Evolutionary conservation across 2,113 vertebrate species (phyloP), one percentile per base, ranked within the genome.

Genomic region (Mesitornis unicolor): DNA sequence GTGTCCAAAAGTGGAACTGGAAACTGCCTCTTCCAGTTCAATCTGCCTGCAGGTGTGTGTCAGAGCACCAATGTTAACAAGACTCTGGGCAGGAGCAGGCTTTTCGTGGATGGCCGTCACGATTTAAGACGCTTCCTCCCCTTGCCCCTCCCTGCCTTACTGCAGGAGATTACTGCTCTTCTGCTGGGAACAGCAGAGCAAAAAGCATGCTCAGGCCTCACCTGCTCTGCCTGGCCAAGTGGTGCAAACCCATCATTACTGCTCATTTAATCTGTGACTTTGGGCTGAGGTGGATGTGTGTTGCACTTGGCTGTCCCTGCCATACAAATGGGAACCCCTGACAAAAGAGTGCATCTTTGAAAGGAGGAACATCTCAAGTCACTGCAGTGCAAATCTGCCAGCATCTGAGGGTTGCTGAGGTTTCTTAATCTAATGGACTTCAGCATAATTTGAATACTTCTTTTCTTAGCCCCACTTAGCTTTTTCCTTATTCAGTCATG

Each of bases 101-200:
- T 63, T 20, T 73, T 28, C 12, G 7, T 29, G 51, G 53, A n/a
- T 0, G 6, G 33, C 38, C 22, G 0, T 28, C 1, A 0, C 6
- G 16, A 42, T 33, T 83, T 29, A 60, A 60, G 43, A 24, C 0
- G 1, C n/a, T 71, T 53, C 43, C 9, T 68, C 6, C 6, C 43
- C 18, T 67, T 26, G 2, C 35, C 29, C 25, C 35, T 89, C 38
- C 63, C 42, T 53, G 53, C 43, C 31, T 75, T 60, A 0, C 31
- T 87, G 85, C 28, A 31, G 60, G 61, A 69, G 40, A 16, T 56
- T 8, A 21, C 43, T 67, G 64, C 48, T 76, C 26, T 48, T 69
- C 35, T 2, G 0, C 38, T 43, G 40, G 73, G 25, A 87, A 24
- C 19, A 38, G 53, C 0, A 29, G 51, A 54, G 57, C 64, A 64